Conservation (phyloP, 2,113 vertebrate species). For the human region DNA sequence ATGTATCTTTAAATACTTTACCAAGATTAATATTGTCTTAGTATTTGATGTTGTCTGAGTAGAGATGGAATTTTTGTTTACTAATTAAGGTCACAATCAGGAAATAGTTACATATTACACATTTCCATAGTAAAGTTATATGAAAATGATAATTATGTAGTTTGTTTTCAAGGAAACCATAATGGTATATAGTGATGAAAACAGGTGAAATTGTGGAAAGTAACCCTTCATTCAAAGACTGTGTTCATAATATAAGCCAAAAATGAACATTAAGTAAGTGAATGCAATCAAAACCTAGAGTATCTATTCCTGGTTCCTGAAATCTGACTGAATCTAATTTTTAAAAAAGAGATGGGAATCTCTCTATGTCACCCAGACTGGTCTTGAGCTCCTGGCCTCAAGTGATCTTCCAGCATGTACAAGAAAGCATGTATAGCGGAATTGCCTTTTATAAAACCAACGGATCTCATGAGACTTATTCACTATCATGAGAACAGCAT, state of each 20-base stretch:
- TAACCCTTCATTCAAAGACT: not conserved
- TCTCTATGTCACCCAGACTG: not conserved
- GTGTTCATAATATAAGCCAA: not conserved
- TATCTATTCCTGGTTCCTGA: not conserved
- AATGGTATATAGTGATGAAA: not conserved
- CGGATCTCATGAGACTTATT: too few species aligned
- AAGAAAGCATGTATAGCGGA: too few species aligned
- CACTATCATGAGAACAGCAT: too few species aligned
- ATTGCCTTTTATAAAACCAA: too few species aligned
- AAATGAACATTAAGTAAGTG: not conserved
- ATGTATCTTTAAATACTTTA: not conserved
- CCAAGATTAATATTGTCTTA: not conserved
- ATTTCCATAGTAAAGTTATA: constrained; percentile 15
- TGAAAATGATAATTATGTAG: not conserved
- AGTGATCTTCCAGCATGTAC: too few species aligned
- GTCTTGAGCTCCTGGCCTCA: not conserved
- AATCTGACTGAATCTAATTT: not conserved
- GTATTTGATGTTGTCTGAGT: not conserved
- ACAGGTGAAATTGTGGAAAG: not conserved
- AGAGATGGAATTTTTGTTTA: not conserved
- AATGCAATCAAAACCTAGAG: not conserved
- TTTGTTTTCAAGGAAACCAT: not conserved
- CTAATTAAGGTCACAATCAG: not conserved
- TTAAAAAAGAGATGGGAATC: not conserved
- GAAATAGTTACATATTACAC: not conserved